Evolutionary conservation across 2,888 invertebrate species (phyloP), one percentile per base, ranked within the genome.

Genomic region (Stenotaenia linearis): DNA sequence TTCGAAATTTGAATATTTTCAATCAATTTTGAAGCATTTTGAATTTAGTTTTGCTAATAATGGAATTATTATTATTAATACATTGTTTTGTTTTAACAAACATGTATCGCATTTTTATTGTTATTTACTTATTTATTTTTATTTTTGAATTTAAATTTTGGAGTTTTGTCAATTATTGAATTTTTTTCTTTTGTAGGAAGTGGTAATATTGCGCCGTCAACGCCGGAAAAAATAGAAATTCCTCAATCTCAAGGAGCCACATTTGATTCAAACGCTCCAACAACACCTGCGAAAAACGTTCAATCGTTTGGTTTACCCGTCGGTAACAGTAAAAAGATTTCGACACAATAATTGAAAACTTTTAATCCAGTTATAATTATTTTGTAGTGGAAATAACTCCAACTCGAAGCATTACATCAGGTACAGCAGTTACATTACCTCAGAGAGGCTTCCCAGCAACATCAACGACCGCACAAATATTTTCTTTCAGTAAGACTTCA

Each of bases 211-310:
- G n/a, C n/a, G n/a, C n/a, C n/a, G n/a, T n/a, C n/a, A n/a, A n/a
- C n/a, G n/a, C n/a, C n/a, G n/a, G n/a, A n/a, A n/a, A n/a, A n/a
- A n/a, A n/a, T n/a, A n/a, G 61, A 25, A 28, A 28, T 28, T 2
- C 6, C 69, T 0, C 25, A 23, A 28, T 1, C 28, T 25, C 69
- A 69, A 69, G 69, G 2, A 12, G n/a, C 12, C 23, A 0, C 28
- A 3, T n/a, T 23, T 10, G 23, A 80, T 82, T 15, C n/a, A n/a
- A 81, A 84, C 84, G 83, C 85, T 23, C 81, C 81, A 12, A 84
- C 84, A 80, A 5, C 84, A 80, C 7, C 25, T 7, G 28, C 12
- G 9, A 69, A 69, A 56, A 6, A n/a, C 2, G 10, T 23, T 9
- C 56, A n/a, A 4, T 28, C 25, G 25, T 28, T 69, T 69, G 69